These are phyloP conservation scores for Emydura subglobosa DNA, from an alignment of 2,113 vertebrate genomes.

Conservation along the genomic window DNA sequence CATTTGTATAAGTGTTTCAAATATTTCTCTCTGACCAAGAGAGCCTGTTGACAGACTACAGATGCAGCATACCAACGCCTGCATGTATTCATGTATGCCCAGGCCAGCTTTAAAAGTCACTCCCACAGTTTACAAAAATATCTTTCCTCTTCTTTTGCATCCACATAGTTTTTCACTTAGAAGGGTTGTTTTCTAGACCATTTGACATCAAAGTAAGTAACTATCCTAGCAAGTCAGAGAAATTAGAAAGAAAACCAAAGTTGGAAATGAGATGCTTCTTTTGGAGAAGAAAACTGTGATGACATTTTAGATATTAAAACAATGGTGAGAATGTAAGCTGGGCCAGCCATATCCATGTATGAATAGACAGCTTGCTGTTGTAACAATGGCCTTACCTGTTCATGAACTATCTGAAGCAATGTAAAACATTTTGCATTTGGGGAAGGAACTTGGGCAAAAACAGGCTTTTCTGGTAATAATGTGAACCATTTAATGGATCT, in stretches of 20 bases:
- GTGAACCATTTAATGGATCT: not conserved
- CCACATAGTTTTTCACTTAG: not conserved
- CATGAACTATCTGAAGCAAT: not conserved
- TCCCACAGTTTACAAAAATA: not conserved
- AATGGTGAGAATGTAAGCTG: not conserved
- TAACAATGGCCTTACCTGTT: not conserved
- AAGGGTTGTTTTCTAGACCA: not conserved
- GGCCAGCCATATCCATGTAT: not conserved
- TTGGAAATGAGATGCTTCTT: not conserved
- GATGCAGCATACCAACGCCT: not conserved
- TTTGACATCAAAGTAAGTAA: not conserved
- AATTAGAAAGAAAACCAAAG: not conserved
- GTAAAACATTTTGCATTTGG: not conserved
- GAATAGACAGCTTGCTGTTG: not conserved
- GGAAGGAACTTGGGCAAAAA: not conserved
- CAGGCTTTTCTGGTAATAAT: not conserved
- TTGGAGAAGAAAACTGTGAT: not conserved
- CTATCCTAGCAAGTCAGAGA: not conserved
- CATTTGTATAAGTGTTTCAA: not conserved
- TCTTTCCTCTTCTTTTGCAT: not conserved
- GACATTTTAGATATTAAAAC: not conserved
- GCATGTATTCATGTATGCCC: not conserved
- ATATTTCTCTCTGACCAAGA: not conserved
- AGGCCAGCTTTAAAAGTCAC: not conserved
- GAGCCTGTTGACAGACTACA: not conserved